Base-by-base conservation (phyloP, 2,888 invertebrate species). In the Protonemura montana region DNA sequence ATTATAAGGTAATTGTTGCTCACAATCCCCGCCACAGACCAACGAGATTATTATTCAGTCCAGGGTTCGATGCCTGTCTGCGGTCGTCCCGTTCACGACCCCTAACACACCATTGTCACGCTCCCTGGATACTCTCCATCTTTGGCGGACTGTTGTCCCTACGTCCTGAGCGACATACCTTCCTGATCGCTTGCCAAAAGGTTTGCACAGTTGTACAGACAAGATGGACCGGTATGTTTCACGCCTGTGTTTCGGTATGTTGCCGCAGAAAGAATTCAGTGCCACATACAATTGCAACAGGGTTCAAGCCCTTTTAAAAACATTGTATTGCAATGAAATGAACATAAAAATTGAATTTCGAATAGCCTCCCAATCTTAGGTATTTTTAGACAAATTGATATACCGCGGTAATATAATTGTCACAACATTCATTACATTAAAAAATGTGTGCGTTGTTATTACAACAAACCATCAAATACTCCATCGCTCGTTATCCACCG, bases 11-110 rank as follows among this genome's bases (percentile, higher is more conserved):
- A 59, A 59, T 59, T 21, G 59, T 21, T 59, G 16, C 59, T 2
- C 59, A 59, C 59, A 59, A 59, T 21, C 1, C 16, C 59, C 13
- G 59, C 59, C 59, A 21, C 59, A 59, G 59, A 59, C 16, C 59
- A 59, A 59, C 59, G 59, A 59, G 59, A 59, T 59, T 59, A 59
- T 59, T 59, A 59, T 59, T 59, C 59, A 59, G 59, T 59, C 59
- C 59, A 59, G 21, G 59, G 59, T 59, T 59, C 59, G 59, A 59
- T 10, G 13, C 59, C 59, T 59, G 59, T 2, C 59, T 21, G 59
- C 59, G 59, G 59, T 59, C 59, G 59, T 2, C 59, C 59, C 59
- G 10, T 35, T 10, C 35, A 35, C 35, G 10, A 35, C 5, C 35
- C 35, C 35, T 10, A 35, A 6, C n/a, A 2, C 13, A 10, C 59